Base-by-base conservation (phyloP, 2,888 invertebrate species). In the Trimorus sp. region DNA sequence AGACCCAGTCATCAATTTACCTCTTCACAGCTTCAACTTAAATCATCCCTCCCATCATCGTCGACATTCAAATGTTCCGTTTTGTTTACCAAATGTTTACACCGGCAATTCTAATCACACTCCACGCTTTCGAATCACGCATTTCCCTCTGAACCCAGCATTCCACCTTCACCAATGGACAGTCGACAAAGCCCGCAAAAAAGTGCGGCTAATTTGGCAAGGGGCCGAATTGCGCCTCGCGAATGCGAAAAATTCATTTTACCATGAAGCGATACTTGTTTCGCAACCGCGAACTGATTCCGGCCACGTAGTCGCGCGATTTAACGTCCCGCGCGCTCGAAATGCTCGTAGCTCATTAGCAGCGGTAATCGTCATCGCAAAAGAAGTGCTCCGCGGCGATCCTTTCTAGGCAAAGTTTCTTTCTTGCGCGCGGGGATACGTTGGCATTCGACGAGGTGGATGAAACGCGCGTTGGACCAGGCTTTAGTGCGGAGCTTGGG, bases 401-500 rank as follows among this genome's bases (percentile, higher is more conserved):
- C 88, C 87, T 89, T 88, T 86, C 87, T 87, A 88, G 88, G 87
- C 54, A 87, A 90, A 90, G 88, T 89, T 91, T 89, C 89, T 88
- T 89, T 89, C 86, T 86, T 84, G 85, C 82, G 26, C 40, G 7
- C 60, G 75, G 83, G 83, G 85, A 76, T 83, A 83, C 84, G 76
- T 83, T 84, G 84, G 82, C 77, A 83, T 74, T 85, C 85, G 85
- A 87, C 86, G 86, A 87, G 89, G 87, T 87, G 86, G 88, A 87
- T 87, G 89, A 88, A 88, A 86, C 69, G 77, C 58, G 45, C 87
- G 83, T 85, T 83, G 83, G 85, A 83, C 84, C 79, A 85, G 82
- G 84, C 85, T 93, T 93, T 93, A 93, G 93, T 93, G 93, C 93
- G 93, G 93, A 93, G 93, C 93, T 92, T 63, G 84, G 76, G 80